Base-by-base conservation (phyloP, 2,113 vertebrate genomes). In the Dicaeum eximium region DNA sequence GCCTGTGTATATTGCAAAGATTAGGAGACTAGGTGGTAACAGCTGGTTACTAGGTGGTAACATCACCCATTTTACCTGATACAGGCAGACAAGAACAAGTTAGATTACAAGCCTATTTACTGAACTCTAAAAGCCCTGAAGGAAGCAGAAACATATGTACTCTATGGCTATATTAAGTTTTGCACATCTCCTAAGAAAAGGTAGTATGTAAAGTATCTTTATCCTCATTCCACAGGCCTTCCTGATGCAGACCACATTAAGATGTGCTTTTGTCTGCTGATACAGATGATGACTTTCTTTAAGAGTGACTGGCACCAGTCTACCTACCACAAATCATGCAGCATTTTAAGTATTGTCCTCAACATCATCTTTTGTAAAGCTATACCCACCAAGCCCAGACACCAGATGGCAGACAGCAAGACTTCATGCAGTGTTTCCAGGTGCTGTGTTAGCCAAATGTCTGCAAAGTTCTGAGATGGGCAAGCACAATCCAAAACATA, bases 401-500 rank as follows among this genome's bases (percentile, higher is more conserved):
- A 60, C 30, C 45, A 65, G 42, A 38, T 5, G 25, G 54, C 37
- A 88, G 58, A 67, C 12, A 53, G 50, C 38, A 86, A 42, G 33
- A 56, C 20, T 62, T 62, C 24, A 23, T 2, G 16, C 7, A 21
- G 31, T 33, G 27, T 40, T 83, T 75, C 31, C 69, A 78, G 11
- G 57, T 48, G 60, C 56, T 61, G 5, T 24, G 19, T 38, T 47
- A 79, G n/a, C 38, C 53, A 89, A 60, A 82, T 15, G 42, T 23
- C 42, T 28, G 16, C 42, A 31, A 67, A 50, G 61, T 42, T 72
- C 62, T 0, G 1, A 80, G 47, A 67, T 20, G 8, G 87, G 21
- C 50, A 48, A 82, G 30, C 51, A 54, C 4, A 4, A 38, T 7
- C 24, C 65, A 54, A 67, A 72, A 97, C 98, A 84, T 97, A 99